A percentile compares a stretch with the other conserved stretches of the same genome.
phyloP scores from a whole-genome alignment of 2,797 vertebrate species.

The Microctenopoma steveboyesi region DNA sequence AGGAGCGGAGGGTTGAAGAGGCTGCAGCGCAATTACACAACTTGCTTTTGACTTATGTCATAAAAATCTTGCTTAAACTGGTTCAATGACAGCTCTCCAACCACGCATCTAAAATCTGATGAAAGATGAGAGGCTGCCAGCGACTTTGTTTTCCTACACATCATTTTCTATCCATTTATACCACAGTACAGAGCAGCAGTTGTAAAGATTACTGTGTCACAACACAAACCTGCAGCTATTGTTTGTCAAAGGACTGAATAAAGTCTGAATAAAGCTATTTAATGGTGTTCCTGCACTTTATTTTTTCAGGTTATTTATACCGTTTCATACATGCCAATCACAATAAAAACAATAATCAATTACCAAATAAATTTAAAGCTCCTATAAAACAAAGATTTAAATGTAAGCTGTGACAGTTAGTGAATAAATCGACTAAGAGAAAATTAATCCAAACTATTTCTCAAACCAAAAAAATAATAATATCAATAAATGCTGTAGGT shows the following conservation, averaged over 20 bases:
- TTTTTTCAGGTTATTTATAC: not conserved
- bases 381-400: not conserved
- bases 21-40: slow-evolving; percentile 75
- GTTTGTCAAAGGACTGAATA: not conserved
- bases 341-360: not conserved
- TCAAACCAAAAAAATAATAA: not conserved
- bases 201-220: not conserved
- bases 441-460: not conserved
- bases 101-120: slow-evolving; percentile 46
- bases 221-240: not conserved
- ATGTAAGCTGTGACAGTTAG: not conserved
- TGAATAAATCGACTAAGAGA: not conserved
- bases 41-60: slow-evolving; percentile 74
- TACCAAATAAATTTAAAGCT: not conserved
- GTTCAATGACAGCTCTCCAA: slow-evolving; percentile 64
- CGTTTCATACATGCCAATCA: not conserved
- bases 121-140: slow-evolving; percentile 29
- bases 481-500: not conserved
- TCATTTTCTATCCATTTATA: not conserved
- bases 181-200: not conserved
- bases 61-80: slow-evolving; percentile 70
- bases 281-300: not conserved
- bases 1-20: not conserved
- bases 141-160: slow-evolving; percentile 16
- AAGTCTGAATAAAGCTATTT: not conserved